A percentile compares a stretch with the other conserved stretches of the same genome.
These are phyloP conservation scores for Onthophagus taurus DNA, from an alignment of 1,140 invertebrate genomes.

Conservation along the genomic window DNA sequence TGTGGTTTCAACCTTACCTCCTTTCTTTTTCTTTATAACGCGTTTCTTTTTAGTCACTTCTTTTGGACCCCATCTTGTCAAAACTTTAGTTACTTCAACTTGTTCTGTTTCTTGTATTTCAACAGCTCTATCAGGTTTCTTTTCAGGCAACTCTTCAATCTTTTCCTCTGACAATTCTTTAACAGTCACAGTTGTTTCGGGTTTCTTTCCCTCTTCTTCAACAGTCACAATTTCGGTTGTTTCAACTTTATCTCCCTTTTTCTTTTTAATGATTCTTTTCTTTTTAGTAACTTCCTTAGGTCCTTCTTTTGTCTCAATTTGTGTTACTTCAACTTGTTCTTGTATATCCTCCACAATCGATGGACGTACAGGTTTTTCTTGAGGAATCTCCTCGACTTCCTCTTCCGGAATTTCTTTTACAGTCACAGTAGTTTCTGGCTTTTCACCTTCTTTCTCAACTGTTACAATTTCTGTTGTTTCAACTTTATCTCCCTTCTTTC, in stretches of 20 bases:
- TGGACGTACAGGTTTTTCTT: conserved; percentile 10
- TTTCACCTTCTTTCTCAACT: conserved; percentile 26
- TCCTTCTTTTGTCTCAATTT: conserved; percentile 28
- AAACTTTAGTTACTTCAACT: conserved; percentile 16
- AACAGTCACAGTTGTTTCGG: conserved; percentile 32
- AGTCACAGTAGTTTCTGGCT: conserved; percentile 18
- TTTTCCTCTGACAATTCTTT: conserved; percentile 22
- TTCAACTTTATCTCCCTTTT: conserved; percentile 30
- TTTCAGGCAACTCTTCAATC: conserved; percentile 33
- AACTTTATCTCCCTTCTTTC: conserved; percentile 24
- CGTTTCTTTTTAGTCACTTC: conserved; percentile 11
- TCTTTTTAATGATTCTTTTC: conserved; percentile 29
- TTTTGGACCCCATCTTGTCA: conserved; percentile 25
- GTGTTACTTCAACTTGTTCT: conserved; percentile 35
- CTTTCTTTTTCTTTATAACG: conserved; percentile 19
- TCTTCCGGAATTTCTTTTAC: conserved; percentile 18
- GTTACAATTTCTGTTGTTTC: conserved; percentile 36
- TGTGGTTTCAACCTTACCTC: conserved; percentile 28
- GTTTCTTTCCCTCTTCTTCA: conserved; percentile 33
- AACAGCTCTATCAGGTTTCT: conserved; percentile 31
- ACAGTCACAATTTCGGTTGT: conserved; percentile 31
- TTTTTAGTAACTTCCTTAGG: conserved; percentile 28
- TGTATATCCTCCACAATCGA: conserved; percentile 27
- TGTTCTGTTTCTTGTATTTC: conserved; percentile 16
- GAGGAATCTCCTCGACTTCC: conserved; percentile 30